phyloP scores from a whole-genome alignment of 2,113 vertebrate genomes.

The Chlamydotis undulata region DNA sequence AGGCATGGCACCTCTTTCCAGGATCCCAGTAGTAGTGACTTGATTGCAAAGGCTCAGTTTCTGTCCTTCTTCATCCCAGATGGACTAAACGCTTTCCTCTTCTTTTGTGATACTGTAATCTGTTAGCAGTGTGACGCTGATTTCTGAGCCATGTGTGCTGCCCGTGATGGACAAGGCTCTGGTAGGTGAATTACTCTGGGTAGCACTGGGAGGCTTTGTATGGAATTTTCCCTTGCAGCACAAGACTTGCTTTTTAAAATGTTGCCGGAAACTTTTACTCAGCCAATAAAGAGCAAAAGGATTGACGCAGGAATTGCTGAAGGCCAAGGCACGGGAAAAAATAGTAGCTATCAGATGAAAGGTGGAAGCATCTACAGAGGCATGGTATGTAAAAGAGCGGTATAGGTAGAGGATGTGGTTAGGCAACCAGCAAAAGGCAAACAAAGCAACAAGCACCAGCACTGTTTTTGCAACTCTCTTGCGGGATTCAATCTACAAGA shows the following conservation, averaged over 20 bases:
- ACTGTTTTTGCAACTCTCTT: constrained; percentile 84
- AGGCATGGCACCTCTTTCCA: not conserved
- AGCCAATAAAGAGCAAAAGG: constrained; percentile 85
- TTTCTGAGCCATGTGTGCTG: constrained; percentile 71
- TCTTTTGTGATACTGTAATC: constrained; percentile 71
- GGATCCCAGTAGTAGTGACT: not conserved
- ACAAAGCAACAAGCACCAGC: constrained; percentile 80
- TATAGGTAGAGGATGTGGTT: constrained; percentile 84
- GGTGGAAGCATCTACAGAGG: constrained; percentile 70
- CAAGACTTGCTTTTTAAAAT: constrained; percentile 79
- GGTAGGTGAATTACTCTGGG: constrained; percentile 56
- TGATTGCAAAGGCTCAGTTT: not conserved
- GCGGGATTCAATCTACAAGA: constrained; percentile 80
- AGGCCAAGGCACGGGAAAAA: constrained; percentile 78
- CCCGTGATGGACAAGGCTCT: constrained; percentile 58
- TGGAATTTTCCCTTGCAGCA: constrained; percentile 66
- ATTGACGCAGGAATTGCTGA: constrained; percentile 83
- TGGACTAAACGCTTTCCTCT: constrained; percentile 72
- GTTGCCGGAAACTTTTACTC: constrained; percentile 81
- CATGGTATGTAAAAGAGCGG: constrained; percentile 76
- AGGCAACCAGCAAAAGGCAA: constrained; percentile 84
- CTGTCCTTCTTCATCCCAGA: not conserved
- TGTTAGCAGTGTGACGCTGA: constrained; percentile 71
- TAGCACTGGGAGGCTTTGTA: constrained; percentile 18
- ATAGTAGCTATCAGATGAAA: constrained; percentile 75